Percentiles rank a stretch among this genome's conserved stretches.
phyloP scores from a whole-genome alignment of 2,888 invertebrate species.

The Lycia hirtaria region DNA sequence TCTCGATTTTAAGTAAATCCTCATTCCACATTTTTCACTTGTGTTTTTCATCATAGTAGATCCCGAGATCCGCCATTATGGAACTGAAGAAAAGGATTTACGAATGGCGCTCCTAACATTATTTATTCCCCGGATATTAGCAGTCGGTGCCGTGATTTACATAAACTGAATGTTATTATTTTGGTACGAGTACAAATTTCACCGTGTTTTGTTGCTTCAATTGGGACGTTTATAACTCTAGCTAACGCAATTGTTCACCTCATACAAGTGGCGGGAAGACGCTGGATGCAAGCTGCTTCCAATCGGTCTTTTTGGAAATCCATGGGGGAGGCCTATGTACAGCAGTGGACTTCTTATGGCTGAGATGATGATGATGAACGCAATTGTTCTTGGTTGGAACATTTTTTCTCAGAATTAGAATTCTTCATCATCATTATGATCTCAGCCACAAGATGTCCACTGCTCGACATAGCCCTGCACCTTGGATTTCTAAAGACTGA shows the following conservation, averaged over 20 bases:
- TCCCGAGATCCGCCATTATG: conserved; percentile 23
- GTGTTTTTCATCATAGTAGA: conserved; percentile 10
- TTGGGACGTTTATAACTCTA: conserved; percentile 9
- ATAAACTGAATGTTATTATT: conserved; percentile 63
- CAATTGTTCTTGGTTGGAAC: too few species aligned
- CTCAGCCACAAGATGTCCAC: too few species aligned
- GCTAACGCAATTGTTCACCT: conserved; percentile 4
- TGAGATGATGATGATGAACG: too few species aligned
- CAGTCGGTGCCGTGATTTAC: conserved; percentile 64
- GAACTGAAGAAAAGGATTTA: conserved; percentile 56
- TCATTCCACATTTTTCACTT: background rate
- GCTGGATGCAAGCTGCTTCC: too few species aligned
- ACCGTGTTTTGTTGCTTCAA: conserved; percentile 37
- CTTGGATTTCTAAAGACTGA: too few species aligned
- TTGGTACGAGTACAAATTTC: conserved; percentile 45
- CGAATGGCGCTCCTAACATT: conserved; percentile 55
- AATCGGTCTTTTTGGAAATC: too few species aligned
- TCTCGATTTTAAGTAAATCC: background rate
- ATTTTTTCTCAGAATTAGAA: too few species aligned
- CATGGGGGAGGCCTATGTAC: too few species aligned
- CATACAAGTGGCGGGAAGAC: too few species aligned
- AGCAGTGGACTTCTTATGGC: too few species aligned
- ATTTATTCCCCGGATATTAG: conserved; percentile 70
- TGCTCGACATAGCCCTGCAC: too few species aligned
- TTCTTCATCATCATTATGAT: too few species aligned